Base-by-base conservation (phyloP, 2,888 invertebrate genomes). In the Nowickia ferox region DNA sequence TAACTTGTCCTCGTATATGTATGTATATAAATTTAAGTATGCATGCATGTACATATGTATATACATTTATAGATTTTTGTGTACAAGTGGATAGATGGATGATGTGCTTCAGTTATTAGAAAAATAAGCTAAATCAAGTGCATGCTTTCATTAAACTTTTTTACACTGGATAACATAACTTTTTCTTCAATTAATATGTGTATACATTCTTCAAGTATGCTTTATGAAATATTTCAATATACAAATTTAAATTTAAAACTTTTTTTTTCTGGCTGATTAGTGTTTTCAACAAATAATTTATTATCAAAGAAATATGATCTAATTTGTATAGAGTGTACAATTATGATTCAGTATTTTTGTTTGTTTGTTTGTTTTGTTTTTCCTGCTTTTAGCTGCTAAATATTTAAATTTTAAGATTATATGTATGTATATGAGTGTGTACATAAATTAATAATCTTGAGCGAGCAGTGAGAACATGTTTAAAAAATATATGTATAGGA, bases 241-340 rank as follows among this genome's bases (percentile, higher is more conserved):
- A 53, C 15, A 55, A 42, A 53, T n/a, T 19, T 40, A 22, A 53
- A 42, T 9, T 19, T 46, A 15, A 10, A 3, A 44, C 42, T n/a
- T n/a, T 5, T 44, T 5, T 9, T 42, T 19, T 11, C 46, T 42
- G 44, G 40, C 19, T 53, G 17, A 2, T 42, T 51, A 22, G 40
- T 63, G 53, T 53, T 30, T 30, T 1, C 53, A 53, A 44, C 65
- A 53, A 63, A 44, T 75, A 53, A 63, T 76, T 30, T 71, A 19
- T 78, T 51, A 53, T 79, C 55, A 72, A n/a, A 81, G 53, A 75
- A 68, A 81, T 75, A 75, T 81, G 81, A 81, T 68, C 81, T 81
- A 81, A 81, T 81, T 81, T 75, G 59, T 74, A 30, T 46, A 30
- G 19, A 69, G 48, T 61, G n/a, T 53, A 68, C 75, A 61, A 81